A percentile compares a stretch with the other conserved stretches of the same genome.
Evolutionary conservation across 2,113 vertebrate species (phyloP).

Genomic region (Oryzias celebensis): DNA sequence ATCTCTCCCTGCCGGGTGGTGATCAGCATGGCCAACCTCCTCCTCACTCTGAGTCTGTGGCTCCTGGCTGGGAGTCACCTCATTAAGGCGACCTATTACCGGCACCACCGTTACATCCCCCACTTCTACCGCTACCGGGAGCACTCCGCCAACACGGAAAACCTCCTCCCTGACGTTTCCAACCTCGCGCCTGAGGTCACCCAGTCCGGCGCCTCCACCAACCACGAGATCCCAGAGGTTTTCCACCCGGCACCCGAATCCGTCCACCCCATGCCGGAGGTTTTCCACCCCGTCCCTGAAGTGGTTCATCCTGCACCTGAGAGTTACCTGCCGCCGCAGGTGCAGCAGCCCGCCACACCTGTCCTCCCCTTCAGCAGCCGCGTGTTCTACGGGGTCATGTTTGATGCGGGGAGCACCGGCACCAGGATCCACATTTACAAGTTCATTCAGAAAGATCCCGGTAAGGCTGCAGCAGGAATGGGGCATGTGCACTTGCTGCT

Average conservation of each 20-base stretch:
- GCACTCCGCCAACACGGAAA: constrained; percentile 82
- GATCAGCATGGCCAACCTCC: constrained; percentile 50
- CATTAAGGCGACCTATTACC: constrained; percentile 79
- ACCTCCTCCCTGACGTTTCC: constrained; percentile 80
- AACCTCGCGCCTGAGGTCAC: constrained; percentile 75
- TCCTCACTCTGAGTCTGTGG: constrained; percentile 74
- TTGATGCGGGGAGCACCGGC: constrained; percentile 97
- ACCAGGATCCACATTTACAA: constrained; percentile 96
- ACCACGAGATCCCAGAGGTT: constrained; percentile 56
- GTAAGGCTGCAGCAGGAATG: constrained; percentile 65
- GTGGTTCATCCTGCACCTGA: constrained; percentile 65
- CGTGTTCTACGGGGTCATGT: constrained; percentile 93
- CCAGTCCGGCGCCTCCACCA: constrained; percentile 38
- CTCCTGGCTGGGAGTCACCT: constrained; percentile 70
- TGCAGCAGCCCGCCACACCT: constrained; percentile 32
- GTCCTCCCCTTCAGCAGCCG: constrained; percentile 71
- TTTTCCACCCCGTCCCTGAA: constrained; percentile 61
- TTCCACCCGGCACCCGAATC: constrained; percentile 62
- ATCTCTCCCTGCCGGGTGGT: constrained; percentile 69
- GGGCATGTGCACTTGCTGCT: constrained; percentile 32
- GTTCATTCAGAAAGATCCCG: constrained; percentile 90
- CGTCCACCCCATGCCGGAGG: constrained; percentile 60
- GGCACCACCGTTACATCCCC: constrained; percentile 76
- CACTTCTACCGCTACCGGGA: constrained; percentile 74
- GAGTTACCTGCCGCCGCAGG: constrained; percentile 26